These are phyloP conservation scores for Micrastur ruficollis DNA, from an alignment of 2,797 vertebrate genomes.

Conservation along the genomic window DNA sequence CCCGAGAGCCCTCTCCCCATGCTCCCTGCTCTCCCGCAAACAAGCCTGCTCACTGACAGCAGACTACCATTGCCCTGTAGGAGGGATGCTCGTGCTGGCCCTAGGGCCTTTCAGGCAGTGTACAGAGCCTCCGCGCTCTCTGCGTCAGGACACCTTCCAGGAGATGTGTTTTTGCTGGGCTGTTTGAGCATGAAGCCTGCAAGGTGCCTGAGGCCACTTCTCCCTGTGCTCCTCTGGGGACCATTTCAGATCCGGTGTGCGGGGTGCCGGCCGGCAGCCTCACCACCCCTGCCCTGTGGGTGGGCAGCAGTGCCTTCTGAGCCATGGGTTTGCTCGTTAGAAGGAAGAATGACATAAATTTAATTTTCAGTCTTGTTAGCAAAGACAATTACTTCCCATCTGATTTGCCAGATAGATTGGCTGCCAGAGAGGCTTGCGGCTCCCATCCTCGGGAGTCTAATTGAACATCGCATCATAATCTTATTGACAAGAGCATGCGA, in stretches of 20 bases:
- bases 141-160: rapidly evolving
- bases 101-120: rapidly evolving
- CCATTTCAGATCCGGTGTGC: rapidly evolving
- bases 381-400: slow-evolving; percentile 50
- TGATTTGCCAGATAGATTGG: not conserved
- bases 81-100: not conserved
- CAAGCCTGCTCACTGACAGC: not conserved
- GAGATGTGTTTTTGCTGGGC: rapidly evolving
- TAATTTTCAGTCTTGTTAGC: slow-evolving; percentile 46
- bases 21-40: not conserved
- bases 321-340: not conserved
- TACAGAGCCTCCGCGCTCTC: rapidly evolving
- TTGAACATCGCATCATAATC: slow-evolving; percentile 24
- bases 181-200: rapidly evolving
- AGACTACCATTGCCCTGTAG: not conserved
- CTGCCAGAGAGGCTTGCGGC: not conserved
- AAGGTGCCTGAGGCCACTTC: no score
- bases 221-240: rapidly evolving
- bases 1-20: rapidly evolving
- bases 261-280: not conserved
- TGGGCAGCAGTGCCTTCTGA: not conserved
- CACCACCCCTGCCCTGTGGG: not conserved
- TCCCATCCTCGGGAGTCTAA: slow-evolving; percentile 39
- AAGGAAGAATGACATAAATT: not conserved
- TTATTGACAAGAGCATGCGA: slow-evolving; percentile 35